These are phyloP conservation scores for Pogonognathellus flavescens DNA, from an alignment of 1,140 invertebrate species.

Conservation along the genomic window DNA sequence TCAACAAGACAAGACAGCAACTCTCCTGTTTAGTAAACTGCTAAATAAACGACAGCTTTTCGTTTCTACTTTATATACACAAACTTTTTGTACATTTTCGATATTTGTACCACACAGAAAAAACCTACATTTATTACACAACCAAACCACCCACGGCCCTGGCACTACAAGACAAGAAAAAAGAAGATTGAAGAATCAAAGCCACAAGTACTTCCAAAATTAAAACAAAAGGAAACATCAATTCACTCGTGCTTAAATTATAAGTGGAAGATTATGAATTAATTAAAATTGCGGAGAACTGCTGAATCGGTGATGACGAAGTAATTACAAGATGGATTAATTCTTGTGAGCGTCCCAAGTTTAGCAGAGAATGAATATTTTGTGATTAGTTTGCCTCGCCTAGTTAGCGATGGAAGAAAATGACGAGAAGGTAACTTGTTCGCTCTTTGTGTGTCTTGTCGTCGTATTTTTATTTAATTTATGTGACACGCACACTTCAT, in stretches of 20 bases:
- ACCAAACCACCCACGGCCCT: too few species aligned
- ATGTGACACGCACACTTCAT: neutral
- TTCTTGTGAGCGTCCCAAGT: conserved; percentile 24
- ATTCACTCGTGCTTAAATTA: conserved; percentile 6
- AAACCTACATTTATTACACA: too few species aligned
- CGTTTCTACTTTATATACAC: too few species aligned
- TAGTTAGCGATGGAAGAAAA: conserved; percentile 66
- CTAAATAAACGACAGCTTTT: too few species aligned
- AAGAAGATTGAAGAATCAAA: too few species aligned
- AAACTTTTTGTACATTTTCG: too few species aligned
- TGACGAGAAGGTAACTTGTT: conserved; percentile 64
- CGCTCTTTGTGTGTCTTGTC: too few species aligned
- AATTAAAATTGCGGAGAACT: neutral
- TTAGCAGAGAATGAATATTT: conserved; percentile 37
- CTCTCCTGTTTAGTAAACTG: too few species aligned
- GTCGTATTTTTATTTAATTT: neutral
- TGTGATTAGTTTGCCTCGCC: conserved; percentile 33
- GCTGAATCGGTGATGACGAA: neutral
- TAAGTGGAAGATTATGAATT: neutral
- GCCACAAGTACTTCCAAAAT: too few species aligned
- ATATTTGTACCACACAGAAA: too few species aligned
- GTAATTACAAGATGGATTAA: conserved; percentile 24
- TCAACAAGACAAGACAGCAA: too few species aligned
- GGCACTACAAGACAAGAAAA: too few species aligned
- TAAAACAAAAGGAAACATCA: neutral